Evolutionary conservation across 1,140 invertebrate genomes (phyloP).

Genomic region (Lepidurus arcticus): DNA sequence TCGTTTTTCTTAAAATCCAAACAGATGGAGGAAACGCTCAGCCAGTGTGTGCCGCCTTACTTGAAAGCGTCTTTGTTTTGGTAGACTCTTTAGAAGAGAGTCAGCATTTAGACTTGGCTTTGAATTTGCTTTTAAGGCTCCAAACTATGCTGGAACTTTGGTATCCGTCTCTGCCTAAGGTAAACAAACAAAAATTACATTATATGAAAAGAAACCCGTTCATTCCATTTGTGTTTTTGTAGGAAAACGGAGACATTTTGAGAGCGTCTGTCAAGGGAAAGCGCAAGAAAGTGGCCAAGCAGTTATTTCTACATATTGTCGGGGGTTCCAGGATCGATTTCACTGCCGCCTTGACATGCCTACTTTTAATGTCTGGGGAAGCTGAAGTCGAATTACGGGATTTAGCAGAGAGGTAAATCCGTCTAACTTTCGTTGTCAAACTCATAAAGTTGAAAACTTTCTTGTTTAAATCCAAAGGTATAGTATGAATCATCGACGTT

Average conservation of each 20-base stretch:
- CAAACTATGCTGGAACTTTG: neutral
- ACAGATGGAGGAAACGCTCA: neutral
- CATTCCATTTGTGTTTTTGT: neutral
- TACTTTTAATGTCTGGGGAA: neutral
- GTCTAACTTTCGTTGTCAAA: neutral
- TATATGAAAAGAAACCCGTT: no score
- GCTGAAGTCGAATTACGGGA: neutral
- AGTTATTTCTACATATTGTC: neutral
- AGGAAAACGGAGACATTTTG: neutral
- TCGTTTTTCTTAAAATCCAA: neutral
- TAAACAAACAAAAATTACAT: neutral
- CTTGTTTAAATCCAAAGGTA: neutral
- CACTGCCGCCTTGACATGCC: neutral
- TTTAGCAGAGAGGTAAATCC: neutral
- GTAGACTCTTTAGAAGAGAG: neutral
- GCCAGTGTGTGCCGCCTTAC: neutral
- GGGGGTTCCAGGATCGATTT: neutral
- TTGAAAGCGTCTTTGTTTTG: neutral
- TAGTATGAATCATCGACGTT: neutral
- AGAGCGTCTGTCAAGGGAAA: neutral
- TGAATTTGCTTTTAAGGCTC: neutral
- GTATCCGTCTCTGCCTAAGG: neutral
- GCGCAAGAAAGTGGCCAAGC: constrained; percentile 1
- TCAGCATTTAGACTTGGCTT: neutral
- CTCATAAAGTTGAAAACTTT: neutral